Conservation (phyloP, 2,888 invertebrate species). For the Trichacis sp. region DNA sequence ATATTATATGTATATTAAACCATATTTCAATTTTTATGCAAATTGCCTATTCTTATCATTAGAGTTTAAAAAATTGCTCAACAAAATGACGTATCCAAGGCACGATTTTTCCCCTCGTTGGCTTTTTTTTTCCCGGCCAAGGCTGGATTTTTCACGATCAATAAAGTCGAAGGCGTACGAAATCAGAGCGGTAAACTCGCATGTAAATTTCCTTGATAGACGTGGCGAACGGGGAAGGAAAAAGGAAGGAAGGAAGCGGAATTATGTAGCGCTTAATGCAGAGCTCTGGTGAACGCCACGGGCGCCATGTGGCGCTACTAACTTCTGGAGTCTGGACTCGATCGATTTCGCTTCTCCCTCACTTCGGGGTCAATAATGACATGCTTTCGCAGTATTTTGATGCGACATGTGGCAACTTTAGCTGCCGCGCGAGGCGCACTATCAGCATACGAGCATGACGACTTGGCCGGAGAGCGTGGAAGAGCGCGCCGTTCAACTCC, state of each 20-base stretch:
- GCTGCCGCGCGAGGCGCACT: too few relatives aligned
- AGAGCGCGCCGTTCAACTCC: slow-evolving; percentile 33
- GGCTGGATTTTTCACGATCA: background rate
- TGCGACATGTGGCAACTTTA: slow-evolving; percentile 58
- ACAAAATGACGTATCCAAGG: too few relatives aligned
- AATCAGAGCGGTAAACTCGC: background rate
- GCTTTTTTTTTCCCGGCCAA: too few relatives aligned
- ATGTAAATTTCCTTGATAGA: slow-evolving; percentile 11
- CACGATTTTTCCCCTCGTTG: too few relatives aligned
- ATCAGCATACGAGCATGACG: too few relatives aligned
- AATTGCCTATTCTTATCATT: too few relatives aligned
- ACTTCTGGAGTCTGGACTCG: slow-evolving; percentile 41
- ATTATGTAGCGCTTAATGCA: slow-evolving; percentile 29
- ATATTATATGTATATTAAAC: too few relatives aligned
- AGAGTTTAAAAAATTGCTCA: too few relatives aligned
- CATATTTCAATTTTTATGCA: too few relatives aligned
- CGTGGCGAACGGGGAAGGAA: background rate
- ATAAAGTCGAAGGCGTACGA: background rate
- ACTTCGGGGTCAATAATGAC: slow-evolving; percentile 57
- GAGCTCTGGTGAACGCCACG: slow-evolving; percentile 37
- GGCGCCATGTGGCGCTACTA: slow-evolving; percentile 58
- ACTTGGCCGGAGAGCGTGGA: slow-evolving; percentile 30
- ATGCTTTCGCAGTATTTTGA: slow-evolving; percentile 49
- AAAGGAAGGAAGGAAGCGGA: slow-evolving; percentile 15
- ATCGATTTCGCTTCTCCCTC: slow-evolving; percentile 45